Conservation (phyloP, 1,140 invertebrate genomes). For the Pygmarrhopalites habei region DNA sequence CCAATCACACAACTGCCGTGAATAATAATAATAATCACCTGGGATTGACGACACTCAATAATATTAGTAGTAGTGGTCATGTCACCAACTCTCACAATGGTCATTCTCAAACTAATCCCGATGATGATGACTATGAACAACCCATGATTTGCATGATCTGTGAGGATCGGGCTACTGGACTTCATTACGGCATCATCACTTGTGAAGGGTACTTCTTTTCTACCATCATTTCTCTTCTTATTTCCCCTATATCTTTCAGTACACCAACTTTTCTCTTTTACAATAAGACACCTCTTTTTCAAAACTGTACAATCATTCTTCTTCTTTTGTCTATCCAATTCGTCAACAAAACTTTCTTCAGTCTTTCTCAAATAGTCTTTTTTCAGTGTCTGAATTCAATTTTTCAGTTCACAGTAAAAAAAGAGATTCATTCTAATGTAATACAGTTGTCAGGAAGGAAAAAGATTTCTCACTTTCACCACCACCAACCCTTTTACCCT, state of each 20-base stretch:
- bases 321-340: conserved; percentile 9
- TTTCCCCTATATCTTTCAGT: conserved; percentile 12
- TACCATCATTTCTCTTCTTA: conserved; percentile 1
- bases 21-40: neutral
- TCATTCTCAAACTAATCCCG: conserved; percentile 6
- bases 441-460: too few species aligned
- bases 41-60: conserved; percentile 38
- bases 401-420: too few species aligned
- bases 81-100: conserved; percentile 48
- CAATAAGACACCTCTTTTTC: conserved; percentile 1
- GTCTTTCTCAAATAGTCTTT: neutral
- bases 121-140: conserved; percentile 74
- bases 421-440: too few species aligned
- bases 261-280: conserved; percentile 1
- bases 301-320: neutral
- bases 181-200: conserved; percentile 95
- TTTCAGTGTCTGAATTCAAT: neutral
- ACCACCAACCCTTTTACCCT: too few species aligned
- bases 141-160: conserved; percentile 97
- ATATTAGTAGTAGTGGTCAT: conserved; percentile 46
- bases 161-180: conserved; percentile 92
- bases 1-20: neutral
- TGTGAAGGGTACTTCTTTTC: conserved; percentile 80
- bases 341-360: neutral
- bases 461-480: too few species aligned